Percentiles rank a stretch among this genome's conserved stretches.
Conservation (phyloP, 2,797 vertebrate species). For the Clarias fuscus region DNA sequence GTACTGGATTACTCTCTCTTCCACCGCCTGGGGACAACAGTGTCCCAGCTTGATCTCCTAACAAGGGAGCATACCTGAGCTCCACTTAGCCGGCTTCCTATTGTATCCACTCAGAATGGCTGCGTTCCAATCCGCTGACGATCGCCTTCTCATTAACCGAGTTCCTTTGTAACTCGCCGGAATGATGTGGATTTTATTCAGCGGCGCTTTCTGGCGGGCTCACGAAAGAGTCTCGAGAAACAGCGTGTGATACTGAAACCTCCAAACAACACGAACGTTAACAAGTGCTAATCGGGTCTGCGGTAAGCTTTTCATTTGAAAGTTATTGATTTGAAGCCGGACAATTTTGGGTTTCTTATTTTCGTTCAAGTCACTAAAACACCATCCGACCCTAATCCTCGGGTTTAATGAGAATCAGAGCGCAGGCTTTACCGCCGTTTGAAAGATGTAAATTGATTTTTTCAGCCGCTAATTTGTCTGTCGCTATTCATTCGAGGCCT, state of each 20-base stretch:
- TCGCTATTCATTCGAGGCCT: conserved; percentile 26
- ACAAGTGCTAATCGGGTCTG: not conserved
- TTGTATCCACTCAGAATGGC: conserved; percentile 49
- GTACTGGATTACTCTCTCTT: conserved; percentile 6
- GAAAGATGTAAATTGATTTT: conserved; percentile 34
- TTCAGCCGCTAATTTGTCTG: conserved; percentile 24
- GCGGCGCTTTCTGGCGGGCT: not conserved
- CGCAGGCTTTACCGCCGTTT: not conserved
- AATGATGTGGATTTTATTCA: conserved; percentile 28
- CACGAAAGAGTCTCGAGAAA: not conserved
- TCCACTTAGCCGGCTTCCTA: conserved; percentile 32
- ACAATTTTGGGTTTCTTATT: not conserved
- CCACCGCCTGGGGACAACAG: conserved; percentile 33
- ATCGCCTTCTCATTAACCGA: conserved; percentile 23
- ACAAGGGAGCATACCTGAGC: conserved; percentile 34
- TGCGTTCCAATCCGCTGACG: conserved; percentile 48
- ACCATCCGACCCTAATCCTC: not conserved
- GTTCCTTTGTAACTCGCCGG: conserved; percentile 19
- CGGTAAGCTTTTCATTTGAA: not conserved
- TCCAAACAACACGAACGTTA: not conserved
- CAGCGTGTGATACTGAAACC: not conserved
- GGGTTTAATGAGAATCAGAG: conserved; percentile 6
- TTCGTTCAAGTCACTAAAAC: not conserved
- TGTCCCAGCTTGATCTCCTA: conserved; percentile 39
- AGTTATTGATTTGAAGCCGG: not conserved